Evolutionary conservation across 2,888 invertebrate genomes (phyloP).

Genomic region (Nasonovia ribisnigri): DNA sequence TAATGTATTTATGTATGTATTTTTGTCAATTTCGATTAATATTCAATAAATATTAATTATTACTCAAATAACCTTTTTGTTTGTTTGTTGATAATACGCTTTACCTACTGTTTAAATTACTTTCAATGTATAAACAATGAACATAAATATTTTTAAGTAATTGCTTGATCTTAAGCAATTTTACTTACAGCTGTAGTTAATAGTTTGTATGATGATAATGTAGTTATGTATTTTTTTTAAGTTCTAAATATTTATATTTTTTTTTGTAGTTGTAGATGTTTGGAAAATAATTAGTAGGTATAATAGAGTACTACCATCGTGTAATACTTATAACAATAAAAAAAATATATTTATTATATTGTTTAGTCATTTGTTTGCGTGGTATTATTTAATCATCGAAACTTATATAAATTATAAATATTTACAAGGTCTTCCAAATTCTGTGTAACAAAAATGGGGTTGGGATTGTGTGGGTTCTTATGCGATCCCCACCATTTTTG

Average conservation of each 20-base stretch:
- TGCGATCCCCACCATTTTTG: not conserved
- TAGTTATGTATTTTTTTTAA: not conserved
- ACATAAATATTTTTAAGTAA: not conserved
- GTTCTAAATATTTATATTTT: not conserved
- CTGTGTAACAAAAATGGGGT: not conserved
- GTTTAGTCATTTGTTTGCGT: not conserved
- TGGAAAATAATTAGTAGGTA: not conserved
- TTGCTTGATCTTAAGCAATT: not conserved
- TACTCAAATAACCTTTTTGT: not conserved
- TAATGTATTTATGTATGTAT: too few relatives aligned
- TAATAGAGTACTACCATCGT: not conserved
- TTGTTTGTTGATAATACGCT: not conserved
- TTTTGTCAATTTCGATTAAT: not conserved
- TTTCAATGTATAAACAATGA: not conserved
- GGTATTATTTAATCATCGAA: not conserved
- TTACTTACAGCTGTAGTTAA: not conserved
- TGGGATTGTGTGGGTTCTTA: not conserved
- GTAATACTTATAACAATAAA: not conserved
- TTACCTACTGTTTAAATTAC: not conserved
- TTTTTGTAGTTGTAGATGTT: not conserved
- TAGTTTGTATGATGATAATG: not conserved
- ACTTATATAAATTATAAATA: not conserved
- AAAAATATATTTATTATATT: not conserved
- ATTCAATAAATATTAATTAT: not conserved
- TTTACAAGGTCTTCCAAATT: not conserved